Evolutionary conservation across 2,888 invertebrate species (phyloP).

Genomic region (Podotricha telesiphe): DNA sequence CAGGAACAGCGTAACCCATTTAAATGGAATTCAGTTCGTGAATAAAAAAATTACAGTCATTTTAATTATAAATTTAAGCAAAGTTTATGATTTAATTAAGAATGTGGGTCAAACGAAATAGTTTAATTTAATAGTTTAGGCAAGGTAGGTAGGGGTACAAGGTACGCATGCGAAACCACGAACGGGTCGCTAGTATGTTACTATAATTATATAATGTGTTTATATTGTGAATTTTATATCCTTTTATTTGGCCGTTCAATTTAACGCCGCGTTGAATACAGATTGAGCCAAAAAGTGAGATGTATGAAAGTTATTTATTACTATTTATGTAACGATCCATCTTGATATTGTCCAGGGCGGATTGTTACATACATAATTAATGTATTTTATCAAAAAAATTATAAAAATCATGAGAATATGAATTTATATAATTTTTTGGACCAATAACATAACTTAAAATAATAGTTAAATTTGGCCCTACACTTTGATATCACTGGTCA

Average conservation of each 20-base stretch:
- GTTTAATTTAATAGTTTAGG: no score
- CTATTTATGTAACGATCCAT: constrained; percentile 12
- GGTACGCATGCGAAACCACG: no score
- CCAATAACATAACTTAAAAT: background rate
- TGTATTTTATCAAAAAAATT: background rate
- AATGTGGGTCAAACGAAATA: no score
- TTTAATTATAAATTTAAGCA: no score
- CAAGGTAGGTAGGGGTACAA: no score
- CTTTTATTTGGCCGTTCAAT: constrained; percentile 11
- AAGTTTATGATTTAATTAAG: no score
- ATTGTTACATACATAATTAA: background rate
- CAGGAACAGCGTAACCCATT: no score
- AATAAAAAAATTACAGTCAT: no score
- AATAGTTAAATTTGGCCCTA: no score
- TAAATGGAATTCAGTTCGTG: no score
- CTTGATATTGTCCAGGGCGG: background rate
- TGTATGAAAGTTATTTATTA: constrained; percentile 15
- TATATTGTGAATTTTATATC: background rate
- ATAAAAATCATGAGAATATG: background rate
- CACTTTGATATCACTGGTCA: no score
- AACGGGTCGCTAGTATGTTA: no score
- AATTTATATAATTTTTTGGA: background rate
- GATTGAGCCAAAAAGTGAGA: constrained; percentile 20
- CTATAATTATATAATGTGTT: background rate
- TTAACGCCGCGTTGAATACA: constrained; percentile 18